phyloP scores from a whole-genome alignment of 2,113 vertebrate genomes.

The Amazona vittata region DNA sequence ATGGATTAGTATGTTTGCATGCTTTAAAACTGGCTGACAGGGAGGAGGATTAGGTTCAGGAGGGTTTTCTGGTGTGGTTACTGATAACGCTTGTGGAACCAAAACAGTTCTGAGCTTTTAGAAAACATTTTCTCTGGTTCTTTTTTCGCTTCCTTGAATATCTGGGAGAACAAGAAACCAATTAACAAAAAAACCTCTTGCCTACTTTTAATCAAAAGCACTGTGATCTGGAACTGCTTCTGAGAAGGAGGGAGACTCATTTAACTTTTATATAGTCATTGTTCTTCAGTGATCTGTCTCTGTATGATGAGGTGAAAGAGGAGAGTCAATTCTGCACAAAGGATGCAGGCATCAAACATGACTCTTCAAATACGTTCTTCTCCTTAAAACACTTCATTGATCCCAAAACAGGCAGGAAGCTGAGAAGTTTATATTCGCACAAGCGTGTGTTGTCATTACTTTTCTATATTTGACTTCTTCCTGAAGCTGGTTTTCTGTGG shows the following conservation, averaged over 20 bases:
- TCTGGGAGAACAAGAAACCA: neutral
- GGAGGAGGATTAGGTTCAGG: neutral
- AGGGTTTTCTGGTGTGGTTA: neutral
- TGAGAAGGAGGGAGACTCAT: neutral
- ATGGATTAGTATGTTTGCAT: neutral
- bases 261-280: neutral
- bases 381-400: neutral
- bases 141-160: neutral
- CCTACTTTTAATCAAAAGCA: neutral
- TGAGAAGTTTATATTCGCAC: neutral
- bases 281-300: neutral
- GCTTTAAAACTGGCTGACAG: neutral
- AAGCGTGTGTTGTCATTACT: neutral
- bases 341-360: neutral
- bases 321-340: neutral
- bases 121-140: neutral
- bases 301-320: neutral
- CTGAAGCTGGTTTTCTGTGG: neutral
- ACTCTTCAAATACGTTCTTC: neutral
- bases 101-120: neutral
- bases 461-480: neutral
- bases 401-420: neutral
- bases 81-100: fast-evolving
- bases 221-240: neutral
- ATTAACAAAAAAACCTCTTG: neutral